Evolutionary conservation across 2,113 vertebrate species (phyloP), one percentile per base, ranked within the genome.

Genomic region (Odocoileus hemionus): DNA sequence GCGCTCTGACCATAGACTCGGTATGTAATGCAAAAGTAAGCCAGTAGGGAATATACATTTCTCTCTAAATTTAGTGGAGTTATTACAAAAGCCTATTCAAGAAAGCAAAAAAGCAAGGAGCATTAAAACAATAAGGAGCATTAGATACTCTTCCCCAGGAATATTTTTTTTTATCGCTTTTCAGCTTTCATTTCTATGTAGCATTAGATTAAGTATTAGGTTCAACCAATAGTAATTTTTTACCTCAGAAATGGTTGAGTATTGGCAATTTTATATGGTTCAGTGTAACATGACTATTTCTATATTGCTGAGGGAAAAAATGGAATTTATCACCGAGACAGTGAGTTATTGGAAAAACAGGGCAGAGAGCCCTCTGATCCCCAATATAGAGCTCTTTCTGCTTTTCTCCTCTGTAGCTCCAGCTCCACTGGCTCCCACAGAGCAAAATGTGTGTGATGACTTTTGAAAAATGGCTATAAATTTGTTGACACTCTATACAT

Each of bases 61-160:
- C 33, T 95, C 55, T 54, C 86, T 50, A 91, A 87, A 90, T 52
- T 58, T 95, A 84, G 30, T 93, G 83, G 36, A 95, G 90, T 61
- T 95, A 79, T 93, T 93, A 36, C 2, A 80, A 89, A 96, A 96
- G 5, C 25, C 3, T 91, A 45, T 50, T 30, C 57, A 95, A 70
- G 36, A 88, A 88, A 94, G 21, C 39, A 57, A 19, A 85, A 39
- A 83, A 61, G 58, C 36, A 86, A 84, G 10, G 54, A 64, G 2
- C 23, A 67, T 64, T 52, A 45, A 86, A 61, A 36, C 33, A 58
- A 74, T 58, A 64, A 86, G 9, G 45, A 55, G 2, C 7, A 52
- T 60, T 30, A 94, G 43, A 8, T 1, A 14, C 7, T 30, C 82
- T 57, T 1, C 14, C 30, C 60, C 4, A 89, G 70, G 33, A 91